Conservation (phyloP, 2,888 invertebrate species). For the Latrodectus hesperus region DNA sequence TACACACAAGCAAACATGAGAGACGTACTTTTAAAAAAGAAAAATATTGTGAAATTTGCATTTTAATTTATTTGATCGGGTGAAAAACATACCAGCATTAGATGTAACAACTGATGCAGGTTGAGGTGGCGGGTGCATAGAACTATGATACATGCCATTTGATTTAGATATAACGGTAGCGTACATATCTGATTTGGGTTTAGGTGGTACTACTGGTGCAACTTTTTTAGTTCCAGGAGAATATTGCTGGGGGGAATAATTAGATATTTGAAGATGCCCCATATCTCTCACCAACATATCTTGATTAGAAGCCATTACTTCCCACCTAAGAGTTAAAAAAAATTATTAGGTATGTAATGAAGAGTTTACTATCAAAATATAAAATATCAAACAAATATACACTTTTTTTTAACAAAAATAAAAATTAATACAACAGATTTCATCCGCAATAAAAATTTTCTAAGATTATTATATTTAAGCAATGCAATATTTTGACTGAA, state of each 20-base stretch:
- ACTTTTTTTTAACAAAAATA: no score
- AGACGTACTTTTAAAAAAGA: no score
- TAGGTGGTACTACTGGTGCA: slow-evolving; percentile 66
- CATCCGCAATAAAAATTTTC: no score
- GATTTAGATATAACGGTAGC: slow-evolving; percentile 53
- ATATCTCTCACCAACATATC: slow-evolving; percentile 65
- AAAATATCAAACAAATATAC: no score
- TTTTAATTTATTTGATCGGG: no score
- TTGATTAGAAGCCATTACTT: slow-evolving; percentile 58
- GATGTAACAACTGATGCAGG: slow-evolving; percentile 4
- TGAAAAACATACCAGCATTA: slow-evolving; percentile 8
- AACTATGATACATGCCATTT: slow-evolving; percentile 65
- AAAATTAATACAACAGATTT: no score
- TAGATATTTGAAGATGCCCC: slow-evolving; percentile 57
- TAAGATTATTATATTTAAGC: no score
- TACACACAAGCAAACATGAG: no score
- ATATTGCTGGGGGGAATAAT: slow-evolving; percentile 67
- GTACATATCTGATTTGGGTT: slow-evolving; percentile 67
- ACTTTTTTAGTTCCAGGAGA: slow-evolving; percentile 55
- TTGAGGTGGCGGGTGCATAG: slow-evolving; percentile 33
- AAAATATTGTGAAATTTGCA: no score
- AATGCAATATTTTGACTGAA: no score
- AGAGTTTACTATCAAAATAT: no score
- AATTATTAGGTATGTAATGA: not conserved
- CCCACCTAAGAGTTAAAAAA: slow-evolving; percentile 3